Evolutionary conservation across 2,888 invertebrate genomes (phyloP).

Genomic region (Phrixothrix hirtus): DNA sequence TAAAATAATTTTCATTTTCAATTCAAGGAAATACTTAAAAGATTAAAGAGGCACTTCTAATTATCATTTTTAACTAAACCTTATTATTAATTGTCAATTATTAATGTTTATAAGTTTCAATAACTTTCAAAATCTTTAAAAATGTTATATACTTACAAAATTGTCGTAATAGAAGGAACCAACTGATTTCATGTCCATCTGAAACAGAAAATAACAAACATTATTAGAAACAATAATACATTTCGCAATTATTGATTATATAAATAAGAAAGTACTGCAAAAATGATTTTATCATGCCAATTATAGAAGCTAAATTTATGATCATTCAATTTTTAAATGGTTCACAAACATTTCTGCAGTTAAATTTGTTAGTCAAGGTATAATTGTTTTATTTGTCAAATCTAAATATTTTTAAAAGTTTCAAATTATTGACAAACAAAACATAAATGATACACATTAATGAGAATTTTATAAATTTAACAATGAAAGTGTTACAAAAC

Average conservation of each 20-base stretch:
- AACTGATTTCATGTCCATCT: constrained; percentile 96
- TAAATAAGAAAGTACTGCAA: constrained; percentile 30
- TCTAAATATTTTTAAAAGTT: constrained; percentile 2
- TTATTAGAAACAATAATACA: constrained; percentile 12
- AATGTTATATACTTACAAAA: constrained; percentile 77
- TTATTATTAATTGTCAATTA: too few relatives aligned
- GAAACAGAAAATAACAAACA: constrained; percentile 59
- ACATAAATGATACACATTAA: constrained; percentile 27
- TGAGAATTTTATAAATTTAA: too few relatives aligned
- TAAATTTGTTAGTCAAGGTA: constrained; percentile 12
- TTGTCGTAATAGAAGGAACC: constrained; percentile 95
- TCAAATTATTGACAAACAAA: constrained; percentile 26
- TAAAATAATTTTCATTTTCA: too few relatives aligned
- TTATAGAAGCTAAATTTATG: constrained; percentile 31
- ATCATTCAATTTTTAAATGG: neutral
- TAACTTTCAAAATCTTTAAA: too few relatives aligned
- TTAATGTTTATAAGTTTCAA: too few relatives aligned
- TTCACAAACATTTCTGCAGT: constrained; percentile 22
- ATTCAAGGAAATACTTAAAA: too few relatives aligned
- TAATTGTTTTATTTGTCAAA: constrained; percentile 18
- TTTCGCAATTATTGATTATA: constrained; percentile 10
- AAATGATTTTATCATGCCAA: constrained; percentile 34
- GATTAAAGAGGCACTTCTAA: too few relatives aligned
- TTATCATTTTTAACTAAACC: neutral
- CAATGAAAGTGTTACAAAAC: constrained; percentile 32